Evolutionary conservation across 2,888 invertebrate genomes (phyloP).

Genomic region (Horisme vitalbata): DNA sequence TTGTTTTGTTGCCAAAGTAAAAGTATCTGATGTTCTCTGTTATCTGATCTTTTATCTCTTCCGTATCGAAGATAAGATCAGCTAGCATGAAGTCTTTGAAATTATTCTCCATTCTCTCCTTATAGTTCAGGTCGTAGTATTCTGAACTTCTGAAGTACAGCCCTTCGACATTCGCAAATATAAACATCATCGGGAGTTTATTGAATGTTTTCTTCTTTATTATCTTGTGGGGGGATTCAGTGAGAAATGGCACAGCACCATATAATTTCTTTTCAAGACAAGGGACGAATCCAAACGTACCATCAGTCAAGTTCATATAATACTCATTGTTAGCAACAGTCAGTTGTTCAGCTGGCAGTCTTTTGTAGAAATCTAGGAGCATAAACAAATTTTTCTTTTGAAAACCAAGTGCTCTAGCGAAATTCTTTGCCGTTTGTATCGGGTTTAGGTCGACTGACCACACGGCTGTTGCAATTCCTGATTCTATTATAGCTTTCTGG

Average conservation of each 20-base stretch:
- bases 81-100: constrained; percentile 44
- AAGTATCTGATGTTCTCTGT: constrained; percentile 36
- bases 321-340: constrained; percentile 34
- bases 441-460: constrained; percentile 41
- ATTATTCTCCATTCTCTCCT: constrained; percentile 38
- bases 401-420: constrained; percentile 23
- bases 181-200: constrained; percentile 41
- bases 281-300: constrained; percentile 46
- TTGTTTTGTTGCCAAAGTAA: constrained; percentile 41
- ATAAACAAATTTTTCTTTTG: constrained; percentile 16
- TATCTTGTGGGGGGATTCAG: constrained; percentile 31
- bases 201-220: constrained; percentile 30
- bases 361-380: constrained; percentile 33
- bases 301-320: constrained; percentile 41
- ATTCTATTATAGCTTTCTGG: constrained; percentile 44
- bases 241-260: constrained; percentile 33
- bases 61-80: constrained; percentile 41
- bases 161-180: constrained; percentile 42
- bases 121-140: constrained; percentile 39
- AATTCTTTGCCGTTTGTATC: constrained; percentile 34
- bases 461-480: constrained; percentile 38
- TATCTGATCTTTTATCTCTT: constrained; percentile 29
- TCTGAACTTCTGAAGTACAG: constrained; percentile 39
- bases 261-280: constrained; percentile 40
- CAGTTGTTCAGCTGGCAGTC: constrained; percentile 32